Evolutionary conservation across 2,113 vertebrate genomes (phyloP).

Genomic region (Salvelinus namaycush): DNA sequence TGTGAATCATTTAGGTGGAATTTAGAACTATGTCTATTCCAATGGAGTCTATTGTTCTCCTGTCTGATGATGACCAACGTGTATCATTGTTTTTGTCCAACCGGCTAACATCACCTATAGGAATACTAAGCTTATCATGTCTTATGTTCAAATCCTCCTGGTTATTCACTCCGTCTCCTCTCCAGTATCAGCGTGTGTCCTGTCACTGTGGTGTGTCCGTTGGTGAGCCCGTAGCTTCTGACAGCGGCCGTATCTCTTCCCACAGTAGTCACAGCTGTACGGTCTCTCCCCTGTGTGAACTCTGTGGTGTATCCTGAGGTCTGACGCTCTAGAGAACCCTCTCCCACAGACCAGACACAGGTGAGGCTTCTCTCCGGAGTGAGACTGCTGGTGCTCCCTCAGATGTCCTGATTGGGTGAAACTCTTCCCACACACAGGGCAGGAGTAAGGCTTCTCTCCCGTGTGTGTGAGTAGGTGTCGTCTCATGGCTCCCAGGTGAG

Average conservation of each 20-base stretch:
- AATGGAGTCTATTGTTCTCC: not conserved
- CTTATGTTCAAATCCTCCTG: not conserved
- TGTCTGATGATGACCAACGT: no score
- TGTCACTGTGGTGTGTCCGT: not conserved
- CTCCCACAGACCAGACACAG: constrained; percentile 11
- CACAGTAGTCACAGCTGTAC: constrained; percentile 55
- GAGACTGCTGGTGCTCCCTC: constrained; percentile 54
- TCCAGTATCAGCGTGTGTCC: no score
- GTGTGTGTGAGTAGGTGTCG: constrained; percentile 16
- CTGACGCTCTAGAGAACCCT: constrained; percentile 41
- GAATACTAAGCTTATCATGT: not conserved
- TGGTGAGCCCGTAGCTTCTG: not conserved
- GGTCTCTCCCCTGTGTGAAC: constrained; percentile 61
- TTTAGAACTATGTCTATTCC: not conserved
- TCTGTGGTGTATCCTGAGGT: constrained; percentile 57
- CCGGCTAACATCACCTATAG: not conserved
- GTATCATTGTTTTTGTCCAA: not conserved
- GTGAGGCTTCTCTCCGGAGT: constrained; percentile 27
- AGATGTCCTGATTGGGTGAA: constrained; percentile 55
- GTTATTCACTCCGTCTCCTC: no score
- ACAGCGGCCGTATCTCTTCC: constrained; percentile 55
- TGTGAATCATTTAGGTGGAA: not conserved
- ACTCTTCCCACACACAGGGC: constrained; percentile 60
- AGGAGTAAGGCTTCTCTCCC: constrained; percentile 42
- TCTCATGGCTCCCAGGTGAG: constrained; percentile 11